Percentiles rank a stretch among this genome's conserved stretches.
phyloP scores from a whole-genome alignment of 2,113 vertebrate genomes.

The Hylia prasina region DNA sequence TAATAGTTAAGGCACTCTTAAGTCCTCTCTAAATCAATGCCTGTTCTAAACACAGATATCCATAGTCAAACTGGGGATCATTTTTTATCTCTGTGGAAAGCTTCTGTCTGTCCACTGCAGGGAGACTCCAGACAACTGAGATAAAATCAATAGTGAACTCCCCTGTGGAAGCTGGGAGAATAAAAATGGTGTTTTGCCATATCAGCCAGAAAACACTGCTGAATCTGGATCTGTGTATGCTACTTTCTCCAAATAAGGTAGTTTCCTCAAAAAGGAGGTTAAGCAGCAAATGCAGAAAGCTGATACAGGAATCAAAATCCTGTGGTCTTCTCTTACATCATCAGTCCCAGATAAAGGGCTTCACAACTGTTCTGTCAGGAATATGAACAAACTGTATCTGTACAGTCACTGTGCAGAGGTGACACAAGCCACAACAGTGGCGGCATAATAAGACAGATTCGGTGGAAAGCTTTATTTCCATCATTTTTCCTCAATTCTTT shows the following conservation, averaged over 20 bases:
- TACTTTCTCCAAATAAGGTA: not conserved
- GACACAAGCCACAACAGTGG: not conserved
- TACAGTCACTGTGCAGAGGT: not conserved
- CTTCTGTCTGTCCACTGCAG: not conserved
- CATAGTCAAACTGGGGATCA: not conserved
- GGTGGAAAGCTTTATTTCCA: not conserved
- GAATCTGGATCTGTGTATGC: not conserved
- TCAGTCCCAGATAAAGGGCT: not conserved
- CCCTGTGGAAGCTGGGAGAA: not conserved
- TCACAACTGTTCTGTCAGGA: not conserved
- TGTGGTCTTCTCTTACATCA: not conserved
- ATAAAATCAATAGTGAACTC: not conserved
- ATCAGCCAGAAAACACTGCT: not conserved
- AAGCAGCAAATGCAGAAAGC: not conserved
- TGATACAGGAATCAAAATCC: not conserved
- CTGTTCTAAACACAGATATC: not conserved
- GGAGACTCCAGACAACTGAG: not conserved
- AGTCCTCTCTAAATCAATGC: not conserved
- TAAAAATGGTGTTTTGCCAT: not conserved
- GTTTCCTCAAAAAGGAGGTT: not conserved
- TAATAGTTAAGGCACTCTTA: not conserved
- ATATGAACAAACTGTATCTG: not conserved
- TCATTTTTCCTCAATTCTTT: not conserved
- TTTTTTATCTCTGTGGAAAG: not conserved
- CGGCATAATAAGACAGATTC: not conserved